These are phyloP conservation scores for Agapornis canus DNA, from an alignment of 2,797 vertebrate species.

Conservation along the genomic window DNA sequence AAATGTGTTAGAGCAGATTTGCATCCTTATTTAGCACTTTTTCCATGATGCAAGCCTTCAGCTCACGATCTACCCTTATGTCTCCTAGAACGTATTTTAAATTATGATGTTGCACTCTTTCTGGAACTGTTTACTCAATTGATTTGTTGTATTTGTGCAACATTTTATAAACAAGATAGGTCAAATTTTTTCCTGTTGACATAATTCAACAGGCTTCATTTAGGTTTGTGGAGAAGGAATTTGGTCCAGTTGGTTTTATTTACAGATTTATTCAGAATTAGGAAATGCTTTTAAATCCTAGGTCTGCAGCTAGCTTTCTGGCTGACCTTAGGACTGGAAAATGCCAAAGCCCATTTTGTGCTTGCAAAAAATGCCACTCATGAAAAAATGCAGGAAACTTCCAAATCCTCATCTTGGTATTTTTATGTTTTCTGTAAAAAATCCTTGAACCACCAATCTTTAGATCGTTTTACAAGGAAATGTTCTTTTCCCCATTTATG, in stretches of 20 bases:
- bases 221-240: slow-evolving; percentile 2
- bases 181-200: slow-evolving; percentile 25
- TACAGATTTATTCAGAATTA: neutral
- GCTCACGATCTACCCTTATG: neutral
- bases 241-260: neutral
- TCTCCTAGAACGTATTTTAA: neutral
- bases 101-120: neutral
- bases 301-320: neutral
- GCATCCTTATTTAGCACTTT: slow-evolving; percentile 12
- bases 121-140: slow-evolving; percentile 11
- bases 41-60: neutral
- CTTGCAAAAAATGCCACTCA: neutral
- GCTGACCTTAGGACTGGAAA: neutral
- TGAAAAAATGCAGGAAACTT: neutral
- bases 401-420: neutral
- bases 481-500: neutral
- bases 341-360: neutral
- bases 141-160: neutral
- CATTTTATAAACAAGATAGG: slow-evolving; percentile 17
- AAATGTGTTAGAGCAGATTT: neutral
- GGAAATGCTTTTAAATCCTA: neutral
- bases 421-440: neutral
- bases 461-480: neutral
- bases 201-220: neutral
- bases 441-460: neutral